These are phyloP conservation scores for Drosophila sordidapex DNA, from an alignment of 2,888 invertebrate species.

Conservation along the genomic window DNA sequence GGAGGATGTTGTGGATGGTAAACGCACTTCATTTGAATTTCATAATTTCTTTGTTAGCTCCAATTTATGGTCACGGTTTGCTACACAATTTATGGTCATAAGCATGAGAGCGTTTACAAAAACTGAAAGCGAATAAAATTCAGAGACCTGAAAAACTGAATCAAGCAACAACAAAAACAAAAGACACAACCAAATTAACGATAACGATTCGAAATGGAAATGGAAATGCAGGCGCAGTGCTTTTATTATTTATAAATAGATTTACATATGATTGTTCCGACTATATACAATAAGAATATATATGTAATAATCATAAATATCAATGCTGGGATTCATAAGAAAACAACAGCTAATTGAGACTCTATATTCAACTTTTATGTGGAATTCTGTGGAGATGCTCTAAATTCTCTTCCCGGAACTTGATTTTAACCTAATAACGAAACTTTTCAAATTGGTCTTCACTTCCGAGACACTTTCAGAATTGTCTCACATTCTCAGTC, in stretches of 20 bases:
- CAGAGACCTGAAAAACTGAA: constrained; percentile 30
- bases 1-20: constrained; percentile 20
- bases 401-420: background rate
- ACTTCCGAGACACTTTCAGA: background rate
- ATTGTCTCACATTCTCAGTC: constrained; percentile 15
- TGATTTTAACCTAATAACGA: background rate
- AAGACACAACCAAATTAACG: constrained; percentile 74
- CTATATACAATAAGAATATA: constrained; percentile 12
- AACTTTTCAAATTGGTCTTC: constrained; percentile 5
- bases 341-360: constrained; percentile 28
- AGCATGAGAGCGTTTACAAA: constrained; percentile 69
- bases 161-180: constrained; percentile 40
- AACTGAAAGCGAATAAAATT: constrained; percentile 57
- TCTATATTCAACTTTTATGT: constrained; percentile 1
- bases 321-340: background rate
- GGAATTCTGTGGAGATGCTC: background rate
- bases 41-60: constrained; percentile 81
- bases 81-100: constrained; percentile 79
- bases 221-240: constrained; percentile 45
- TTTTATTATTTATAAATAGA: constrained; percentile 43
- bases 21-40: constrained; percentile 81
- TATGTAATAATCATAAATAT: constrained; percentile 22
- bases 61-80: constrained; percentile 80
- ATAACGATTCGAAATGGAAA: constrained; percentile 75
- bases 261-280: constrained; percentile 44